Evolutionary conservation across 2,888 invertebrate species (phyloP).

Genomic region (Pyralis farinalis): DNA sequence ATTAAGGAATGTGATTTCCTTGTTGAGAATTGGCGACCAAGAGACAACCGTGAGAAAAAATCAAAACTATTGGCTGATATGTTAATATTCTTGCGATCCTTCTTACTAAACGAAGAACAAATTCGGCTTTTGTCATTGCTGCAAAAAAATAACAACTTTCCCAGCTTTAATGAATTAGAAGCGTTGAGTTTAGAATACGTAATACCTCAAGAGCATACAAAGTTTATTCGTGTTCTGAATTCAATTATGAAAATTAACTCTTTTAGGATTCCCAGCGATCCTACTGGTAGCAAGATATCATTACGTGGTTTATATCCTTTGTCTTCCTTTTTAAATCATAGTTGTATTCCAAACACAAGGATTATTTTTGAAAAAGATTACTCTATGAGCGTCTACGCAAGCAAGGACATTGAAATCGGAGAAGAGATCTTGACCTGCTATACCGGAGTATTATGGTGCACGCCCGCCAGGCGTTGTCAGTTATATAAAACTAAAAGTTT

Average conservation of each 20-base stretch:
- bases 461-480: slow-evolving; percentile 81
- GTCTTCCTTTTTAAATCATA: slow-evolving; percentile 85
- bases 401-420: slow-evolving; percentile 76
- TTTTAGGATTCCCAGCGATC: slow-evolving; percentile 75
- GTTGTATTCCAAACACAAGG: slow-evolving; percentile 84
- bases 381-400: slow-evolving; percentile 80
- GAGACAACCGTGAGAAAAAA: slow-evolving; percentile 25
- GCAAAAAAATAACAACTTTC: slow-evolving; percentile 48
- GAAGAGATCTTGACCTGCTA: slow-evolving; percentile 85
- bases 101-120: slow-evolving; percentile 51
- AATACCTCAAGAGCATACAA: slow-evolving; percentile 71
- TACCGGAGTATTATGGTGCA: slow-evolving; percentile 85
- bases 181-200: slow-evolving; percentile 57
- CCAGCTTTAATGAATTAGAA: slow-evolving; percentile 71
- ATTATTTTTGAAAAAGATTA: slow-evolving; percentile 79
- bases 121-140: slow-evolving; percentile 57
- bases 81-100: slow-evolving; percentile 48
- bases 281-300: slow-evolving; percentile 47
- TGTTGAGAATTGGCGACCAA: slow-evolving; percentile 64
- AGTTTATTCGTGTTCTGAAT: slow-evolving; percentile 74
- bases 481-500: slow-evolving; percentile 84
- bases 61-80: slow-evolving; percentile 33
- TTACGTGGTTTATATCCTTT: slow-evolving; percentile 84
- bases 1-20: slow-evolving; percentile 83
- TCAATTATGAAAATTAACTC: slow-evolving; percentile 83